Evolutionary conservation across 1,140 invertebrate genomes (phyloP).

Genomic region (Zophobas atratus): DNA sequence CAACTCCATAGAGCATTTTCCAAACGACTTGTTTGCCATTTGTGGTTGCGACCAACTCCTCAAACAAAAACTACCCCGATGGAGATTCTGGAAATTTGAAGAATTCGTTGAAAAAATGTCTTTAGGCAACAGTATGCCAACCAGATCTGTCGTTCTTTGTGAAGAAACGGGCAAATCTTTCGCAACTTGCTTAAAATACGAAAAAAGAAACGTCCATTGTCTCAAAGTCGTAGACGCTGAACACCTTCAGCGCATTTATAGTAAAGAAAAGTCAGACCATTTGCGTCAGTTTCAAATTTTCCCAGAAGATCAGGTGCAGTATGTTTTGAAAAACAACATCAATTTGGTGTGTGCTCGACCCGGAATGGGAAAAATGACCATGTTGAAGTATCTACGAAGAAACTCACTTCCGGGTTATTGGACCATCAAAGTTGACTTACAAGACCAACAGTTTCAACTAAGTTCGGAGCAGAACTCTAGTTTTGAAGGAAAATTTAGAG

Average conservation of each 20-base stretch:
- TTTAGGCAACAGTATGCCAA: background rate
- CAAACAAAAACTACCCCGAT: background rate
- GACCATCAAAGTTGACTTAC: conserved; percentile 6
- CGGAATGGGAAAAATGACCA: conserved; percentile 6
- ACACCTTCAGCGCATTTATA: background rate
- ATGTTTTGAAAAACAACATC: background rate
- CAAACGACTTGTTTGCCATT: conserved; percentile 8
- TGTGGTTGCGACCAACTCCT: background rate
- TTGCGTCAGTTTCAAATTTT: background rate
- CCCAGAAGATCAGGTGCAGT: background rate
- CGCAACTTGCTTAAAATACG: background rate
- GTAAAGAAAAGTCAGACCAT: background rate
- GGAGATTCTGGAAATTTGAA: background rate
- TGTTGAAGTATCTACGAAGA: conserved; percentile 14
- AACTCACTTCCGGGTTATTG: background rate
- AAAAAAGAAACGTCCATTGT: conserved; percentile 18
- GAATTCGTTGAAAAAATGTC: background rate
- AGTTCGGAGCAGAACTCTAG: background rate
- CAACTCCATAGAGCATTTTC: background rate
- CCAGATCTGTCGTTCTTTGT: background rate
- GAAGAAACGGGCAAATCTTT: background rate
- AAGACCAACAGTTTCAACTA: background rate
- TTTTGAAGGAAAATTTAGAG: background rate
- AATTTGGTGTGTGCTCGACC: conserved; percentile 4
- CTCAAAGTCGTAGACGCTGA: background rate